Conservation (phyloP, 2,888 invertebrate species). For the Gryllus longicercus region DNA sequence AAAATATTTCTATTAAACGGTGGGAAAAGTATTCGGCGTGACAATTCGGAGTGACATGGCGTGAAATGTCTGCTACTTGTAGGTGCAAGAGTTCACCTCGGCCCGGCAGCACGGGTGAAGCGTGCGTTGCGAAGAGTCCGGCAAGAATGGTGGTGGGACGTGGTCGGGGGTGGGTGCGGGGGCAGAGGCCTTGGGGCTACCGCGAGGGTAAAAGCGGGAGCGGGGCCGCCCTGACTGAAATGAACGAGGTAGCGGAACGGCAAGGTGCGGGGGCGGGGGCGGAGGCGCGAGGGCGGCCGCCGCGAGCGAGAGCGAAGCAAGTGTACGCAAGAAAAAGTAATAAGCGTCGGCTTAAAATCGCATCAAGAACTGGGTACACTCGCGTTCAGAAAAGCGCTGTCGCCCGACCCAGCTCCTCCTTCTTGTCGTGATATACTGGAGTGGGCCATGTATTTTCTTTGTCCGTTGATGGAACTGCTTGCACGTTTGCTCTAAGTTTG, state of each 20-base stretch:
- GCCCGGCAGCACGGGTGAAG: too few species aligned
- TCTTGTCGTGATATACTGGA: too few species aligned
- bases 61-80: too few species aligned
- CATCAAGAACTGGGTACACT: slow-evolving; percentile 28
- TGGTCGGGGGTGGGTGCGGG: neutral
- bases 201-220: neutral
- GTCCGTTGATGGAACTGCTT: too few species aligned
- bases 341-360: slow-evolving; percentile 31
- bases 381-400: slow-evolving; percentile 1
- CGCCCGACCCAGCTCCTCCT: neutral
- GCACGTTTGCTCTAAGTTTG: too few species aligned
- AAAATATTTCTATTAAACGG: too few species aligned
- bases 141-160: too few species aligned
- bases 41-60: too few species aligned
- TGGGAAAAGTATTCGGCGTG: too few species aligned
- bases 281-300: slow-evolving; percentile 36
- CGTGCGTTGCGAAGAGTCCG: too few species aligned
- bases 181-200: neutral
- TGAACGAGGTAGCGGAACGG: neutral
- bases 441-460: too few species aligned
- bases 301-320: slow-evolving; percentile 25
- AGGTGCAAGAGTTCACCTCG: too few species aligned
- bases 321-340: slow-evolving; percentile 26
- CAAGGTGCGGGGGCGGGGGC: slow-evolving; percentile 37
- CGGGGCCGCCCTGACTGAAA: neutral